phyloP scores from a whole-genome alignment of 2,888 invertebrate genomes.

The Drosophila meridionalis region DNA sequence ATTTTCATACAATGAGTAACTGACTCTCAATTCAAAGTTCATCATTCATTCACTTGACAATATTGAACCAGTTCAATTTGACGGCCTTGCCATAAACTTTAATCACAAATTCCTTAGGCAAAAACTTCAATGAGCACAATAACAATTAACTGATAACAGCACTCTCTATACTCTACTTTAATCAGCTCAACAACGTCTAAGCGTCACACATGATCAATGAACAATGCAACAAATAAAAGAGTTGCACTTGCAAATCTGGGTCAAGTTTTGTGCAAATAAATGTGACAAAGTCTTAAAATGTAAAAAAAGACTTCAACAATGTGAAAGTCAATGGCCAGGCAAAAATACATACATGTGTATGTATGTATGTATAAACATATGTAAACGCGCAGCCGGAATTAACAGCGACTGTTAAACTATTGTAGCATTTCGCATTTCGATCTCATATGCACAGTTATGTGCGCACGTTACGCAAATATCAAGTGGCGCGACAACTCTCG shows the following conservation, averaged over 20 bases:
- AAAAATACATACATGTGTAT: neutral
- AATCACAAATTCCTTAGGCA: constrained; percentile 23
- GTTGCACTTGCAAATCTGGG: constrained; percentile 36
- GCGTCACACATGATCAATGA: constrained; percentile 16
- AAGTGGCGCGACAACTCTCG: constrained; percentile 63
- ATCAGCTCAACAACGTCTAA: constrained; percentile 24
- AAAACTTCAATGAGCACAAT: constrained; percentile 6
- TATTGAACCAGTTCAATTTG: neutral
- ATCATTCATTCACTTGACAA: neutral
- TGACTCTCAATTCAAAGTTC: neutral
- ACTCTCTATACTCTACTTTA: neutral
- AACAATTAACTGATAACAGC: constrained; percentile 38
- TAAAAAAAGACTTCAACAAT: constrained; percentile 15
- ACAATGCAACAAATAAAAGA: neutral
- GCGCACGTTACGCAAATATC: constrained; percentile 60
- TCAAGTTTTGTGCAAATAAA: constrained; percentile 51
- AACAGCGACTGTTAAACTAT: constrained; percentile 21
- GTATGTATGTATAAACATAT: neutral
- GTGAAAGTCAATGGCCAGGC: constrained; percentile 45
- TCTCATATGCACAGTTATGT: constrained; percentile 36
- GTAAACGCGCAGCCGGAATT: constrained; percentile 34
- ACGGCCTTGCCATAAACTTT: neutral
- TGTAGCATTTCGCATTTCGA: constrained; percentile 14
- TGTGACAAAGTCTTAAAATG: constrained; percentile 19
- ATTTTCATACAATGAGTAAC: neutral